Base-by-base conservation (phyloP, 1,140 invertebrate genomes). In the Helicorthomorpha holstii region DNA sequence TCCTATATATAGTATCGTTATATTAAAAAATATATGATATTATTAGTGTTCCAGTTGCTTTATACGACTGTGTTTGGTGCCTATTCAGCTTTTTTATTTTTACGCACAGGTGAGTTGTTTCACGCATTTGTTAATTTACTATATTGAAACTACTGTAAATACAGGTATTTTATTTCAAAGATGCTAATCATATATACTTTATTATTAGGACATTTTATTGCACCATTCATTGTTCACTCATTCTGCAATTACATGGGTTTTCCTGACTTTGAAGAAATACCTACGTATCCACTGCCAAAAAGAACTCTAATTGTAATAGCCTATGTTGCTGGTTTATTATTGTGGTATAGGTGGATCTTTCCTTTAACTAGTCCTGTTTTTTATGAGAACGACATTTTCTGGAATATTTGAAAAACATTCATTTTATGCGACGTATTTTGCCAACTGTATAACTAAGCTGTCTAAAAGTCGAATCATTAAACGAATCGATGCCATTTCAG, bases 241-340 rank as follows among this genome's bases (percentile, higher is more conserved):
- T 93, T 95, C 66, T 96, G 91, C 66, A 95, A 96, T 69, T 83
- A 89, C 64, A 94, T 96, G 85, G 92, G 91, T 24, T 83, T 95
- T 60, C 91, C 91, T 0, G 85, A 93, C 64, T 74, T 95, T 55
- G 71, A 72, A 2, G 86, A 90, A 64, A 71, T 94, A 2, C 63
- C 75, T 42, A 73, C 76, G 22, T 82, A 82, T 60, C 73, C 78
- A 50, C 69, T 76, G 25, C 71, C 75, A 3, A 58, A 74, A 21
- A 76, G 84, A 57, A 73, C 76, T 51, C 66, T 76, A 12, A 56
- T 71, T 12, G 65, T 82, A 4, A 71, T 83, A 1, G 66, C 79
- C 25, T 91, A 88, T 68, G 60, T 90, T 16, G 49, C 80, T 2
- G 91, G 91, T 2, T 69, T 93, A 4, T 57, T 80, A 1, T 58